Base-by-base conservation (phyloP, 1,140 invertebrate species). In the Leptoteleia sp. region DNA sequence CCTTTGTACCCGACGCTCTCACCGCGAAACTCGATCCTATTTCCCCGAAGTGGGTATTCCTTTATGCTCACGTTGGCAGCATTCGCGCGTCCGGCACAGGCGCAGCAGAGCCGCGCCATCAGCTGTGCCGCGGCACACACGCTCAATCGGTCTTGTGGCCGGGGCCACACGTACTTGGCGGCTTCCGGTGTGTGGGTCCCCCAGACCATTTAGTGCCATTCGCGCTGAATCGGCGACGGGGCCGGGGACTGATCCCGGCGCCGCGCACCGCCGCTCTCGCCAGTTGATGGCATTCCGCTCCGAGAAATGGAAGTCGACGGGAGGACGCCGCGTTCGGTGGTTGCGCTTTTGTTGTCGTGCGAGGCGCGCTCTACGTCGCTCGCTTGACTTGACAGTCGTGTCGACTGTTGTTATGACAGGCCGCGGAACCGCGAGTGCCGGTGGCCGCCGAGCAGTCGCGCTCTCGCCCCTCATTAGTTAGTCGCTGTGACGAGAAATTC, bases 261-360 rank as follows among this genome's bases (percentile, higher is more conserved):
- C 61, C 47, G 31, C n/a, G 68, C 25, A 38, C 37, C 27, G 22
- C 22, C 22, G 6, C 3, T 25, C n/a, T 25, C 48, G 47, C 33
- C 48, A 61, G 72, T 85, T 50, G 77, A 79, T 82, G 83, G 57
- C 80, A 85, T 85, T 85, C 70, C 81, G 77, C 77, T 79, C 62
- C 76, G 83, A 86, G 85, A 87, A 85, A 88, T 87, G 87, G 86
- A 87, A 86, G 79, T 75, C 76, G 81, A 85, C 80, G 82, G 83
- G 73, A 81, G 81, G 72, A 78, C 78, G 81, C 81, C 82, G 70
- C 48, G 52, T 52, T 57, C 57, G 42, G 68, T 45, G 71, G 45
- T 37, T 37, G 12, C 43, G 31, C 52, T 54, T 64, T 64, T 78
- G 65, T 64, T 55, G 59, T 65, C 43, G 67, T 55, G 47, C 47